phyloP scores from a whole-genome alignment of 2,888 invertebrate species.

The Sialis fuliginosa region DNA sequence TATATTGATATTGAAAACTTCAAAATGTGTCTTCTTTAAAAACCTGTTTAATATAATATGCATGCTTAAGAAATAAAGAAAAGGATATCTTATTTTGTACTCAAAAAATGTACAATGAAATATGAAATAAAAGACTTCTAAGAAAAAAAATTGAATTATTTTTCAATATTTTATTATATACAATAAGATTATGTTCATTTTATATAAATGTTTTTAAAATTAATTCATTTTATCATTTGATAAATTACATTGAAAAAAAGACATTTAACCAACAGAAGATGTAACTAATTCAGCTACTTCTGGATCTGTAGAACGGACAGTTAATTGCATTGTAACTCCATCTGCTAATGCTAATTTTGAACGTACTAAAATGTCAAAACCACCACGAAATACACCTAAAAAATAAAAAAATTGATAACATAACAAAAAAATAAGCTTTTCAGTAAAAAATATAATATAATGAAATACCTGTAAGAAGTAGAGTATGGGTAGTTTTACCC shows the following conservation, averaged over 20 bases:
- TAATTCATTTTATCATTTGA: neutral
- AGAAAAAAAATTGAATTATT: too few relatives aligned
- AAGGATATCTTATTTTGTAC: too few relatives aligned
- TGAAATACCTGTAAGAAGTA: constrained; percentile 53
- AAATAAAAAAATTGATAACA: neutral
- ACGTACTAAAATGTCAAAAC: constrained; percentile 72
- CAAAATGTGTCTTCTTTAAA: too few relatives aligned
- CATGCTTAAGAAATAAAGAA: too few relatives aligned
- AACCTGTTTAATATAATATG: too few relatives aligned
- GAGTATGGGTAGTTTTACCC: constrained; percentile 64
- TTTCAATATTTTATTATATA: too few relatives aligned
- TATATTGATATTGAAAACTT: too few relatives aligned
- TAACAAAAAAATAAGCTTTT: neutral
- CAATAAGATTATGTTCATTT: too few relatives aligned
- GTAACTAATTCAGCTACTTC: constrained; percentile 76
- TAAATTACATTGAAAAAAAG: neutral
- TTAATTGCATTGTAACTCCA: constrained; percentile 80
- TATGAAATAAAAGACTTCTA: too few relatives aligned
- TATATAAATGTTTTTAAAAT: too few relatives aligned
- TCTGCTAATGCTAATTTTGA: constrained; percentile 66
- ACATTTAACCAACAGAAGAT: constrained; percentile 58
- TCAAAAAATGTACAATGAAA: too few relatives aligned
- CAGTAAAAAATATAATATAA: too few relatives aligned
- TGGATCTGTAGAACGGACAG: constrained; percentile 71
- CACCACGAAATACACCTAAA: constrained; percentile 72